These are phyloP conservation scores for Danio jaintianensis DNA, from an alignment of 2,797 vertebrate species.

Conservation along the genomic window DNA sequence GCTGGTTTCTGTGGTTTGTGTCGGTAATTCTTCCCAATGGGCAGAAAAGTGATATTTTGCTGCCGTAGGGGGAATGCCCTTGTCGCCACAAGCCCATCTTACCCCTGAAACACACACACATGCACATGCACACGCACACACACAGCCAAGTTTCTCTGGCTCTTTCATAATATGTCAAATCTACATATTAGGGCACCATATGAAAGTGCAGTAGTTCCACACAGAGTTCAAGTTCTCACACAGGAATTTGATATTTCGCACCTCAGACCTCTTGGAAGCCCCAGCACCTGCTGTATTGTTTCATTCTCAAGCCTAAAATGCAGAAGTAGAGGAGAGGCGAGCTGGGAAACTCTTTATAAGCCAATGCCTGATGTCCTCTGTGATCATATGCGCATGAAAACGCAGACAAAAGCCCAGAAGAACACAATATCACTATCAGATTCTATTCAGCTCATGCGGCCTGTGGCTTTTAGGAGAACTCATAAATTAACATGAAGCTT, in stretches of 20 bases:
- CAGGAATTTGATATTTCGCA: conserved; percentile 25
- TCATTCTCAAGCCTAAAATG: conserved; percentile 8
- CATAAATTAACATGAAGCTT: conserved; percentile 2
- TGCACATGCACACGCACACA: conserved; percentile 25
- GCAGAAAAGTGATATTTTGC: conserved; percentile 78
- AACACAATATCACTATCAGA: conserved; percentile 1
- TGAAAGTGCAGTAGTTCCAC: background rate
- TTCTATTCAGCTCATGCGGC: background rate
- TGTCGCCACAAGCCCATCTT: conserved; percentile 60
- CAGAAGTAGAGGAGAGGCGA: conserved; percentile 8
- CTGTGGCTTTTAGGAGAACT: background rate
- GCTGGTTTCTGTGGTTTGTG: conserved; percentile 75
- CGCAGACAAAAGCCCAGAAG: background rate
- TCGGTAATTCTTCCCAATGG: conserved; percentile 67
- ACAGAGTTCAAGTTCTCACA: background rate
- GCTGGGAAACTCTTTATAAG: background rate
- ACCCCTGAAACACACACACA: conserved; percentile 39
- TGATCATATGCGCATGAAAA: conserved; percentile 28
- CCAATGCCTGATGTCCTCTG: background rate
- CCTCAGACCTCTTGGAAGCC: background rate
- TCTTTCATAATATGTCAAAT: conserved; percentile 28
- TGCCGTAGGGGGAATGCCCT: conserved; percentile 70
- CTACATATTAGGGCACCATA: background rate
- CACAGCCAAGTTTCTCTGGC: background rate
- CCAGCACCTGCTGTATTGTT: conserved; percentile 50